Evolutionary conservation across 2,113 vertebrate genomes (phyloP), one percentile per base, ranked within the genome.

Genomic region (Cariama cristata): DNA sequence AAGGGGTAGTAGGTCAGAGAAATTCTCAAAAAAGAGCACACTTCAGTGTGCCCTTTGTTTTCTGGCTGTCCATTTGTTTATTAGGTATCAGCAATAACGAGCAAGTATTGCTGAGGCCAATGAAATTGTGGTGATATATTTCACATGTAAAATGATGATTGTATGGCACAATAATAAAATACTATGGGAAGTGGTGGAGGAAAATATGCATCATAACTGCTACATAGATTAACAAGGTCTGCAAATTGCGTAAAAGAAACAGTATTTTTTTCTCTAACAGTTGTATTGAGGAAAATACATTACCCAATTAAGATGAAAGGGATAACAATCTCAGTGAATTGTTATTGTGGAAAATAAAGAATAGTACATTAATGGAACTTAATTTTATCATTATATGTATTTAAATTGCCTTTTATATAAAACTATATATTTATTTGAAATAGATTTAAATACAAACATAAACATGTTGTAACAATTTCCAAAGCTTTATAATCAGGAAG

Each of bases 311-410:
- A 94, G 87, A 89, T 87, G 86, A 96, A 96, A 97, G 52, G 89
- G 76, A 95, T 95, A 94, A 92, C 76, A 93, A 47, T 93, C 55
- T 92, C 8, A 0, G 63, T 93, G 93, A 97, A 95, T 96, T 97
- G 94, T 92, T 97, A 87, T 75, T 91, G 86, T 76, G 50, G 94
- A 94, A 97, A 97, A 94, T 96, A 97, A 97, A 92, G 80, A 95
- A 86, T 82, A 86, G 56, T 84, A 66, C 50, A 71, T 93, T 91
- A 97, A 95, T 93, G 83, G 74, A 91, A 96, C 86, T 96, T 95
- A 97, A 96, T 97, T 96, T 96, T 82, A 90, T 94, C 85, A 86
- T 96, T 97, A 94, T 81, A 96, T 93, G 87, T 98, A 94, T 97
- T 97, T 94, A 96, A 97, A 93, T 84, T 91, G 66, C 50, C 55